Evolutionary conservation across 2,797 vertebrate genomes (phyloP).

Genomic region (Crax fasciolata): DNA sequence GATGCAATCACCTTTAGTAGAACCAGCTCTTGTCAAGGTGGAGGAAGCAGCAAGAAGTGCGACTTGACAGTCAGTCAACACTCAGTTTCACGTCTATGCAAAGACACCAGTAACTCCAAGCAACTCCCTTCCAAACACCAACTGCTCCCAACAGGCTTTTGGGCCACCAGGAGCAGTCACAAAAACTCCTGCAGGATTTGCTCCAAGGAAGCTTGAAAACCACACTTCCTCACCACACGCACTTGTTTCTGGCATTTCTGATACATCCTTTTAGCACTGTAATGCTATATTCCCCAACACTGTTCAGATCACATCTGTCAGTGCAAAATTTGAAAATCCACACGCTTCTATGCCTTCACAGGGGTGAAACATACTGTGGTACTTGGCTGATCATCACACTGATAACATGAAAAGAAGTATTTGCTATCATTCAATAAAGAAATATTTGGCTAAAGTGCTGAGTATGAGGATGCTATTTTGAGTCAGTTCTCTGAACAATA

Average conservation of each 20-base stretch:
- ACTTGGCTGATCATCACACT: not conserved
- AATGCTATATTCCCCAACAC: not conserved
- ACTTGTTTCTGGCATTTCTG: not conserved
- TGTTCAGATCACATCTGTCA: not conserved
- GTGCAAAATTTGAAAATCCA: not conserved
- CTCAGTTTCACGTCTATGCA: not conserved
- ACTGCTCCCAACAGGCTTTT: not conserved
- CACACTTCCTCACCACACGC: not conserved
- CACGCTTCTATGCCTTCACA: not conserved
- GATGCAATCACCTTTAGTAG: not conserved
- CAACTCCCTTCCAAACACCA: not conserved
- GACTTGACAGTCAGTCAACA: not conserved
- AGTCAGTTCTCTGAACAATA: not conserved
- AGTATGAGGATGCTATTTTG: not conserved
- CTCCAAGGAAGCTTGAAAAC: not conserved
- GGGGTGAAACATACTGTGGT: not conserved
- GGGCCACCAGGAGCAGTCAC: not conserved
- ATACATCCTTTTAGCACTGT: not conserved
- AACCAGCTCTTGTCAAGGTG: not conserved
- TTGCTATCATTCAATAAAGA: not conserved
- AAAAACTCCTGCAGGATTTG: not conserved
- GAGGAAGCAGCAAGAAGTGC: not conserved
- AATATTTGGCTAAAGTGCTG: not conserved
- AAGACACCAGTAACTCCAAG: not conserved
- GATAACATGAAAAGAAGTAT: not conserved